phyloP scores from a whole-genome alignment of 2,113 vertebrate species.

The Podarcis raffonei region DNA sequence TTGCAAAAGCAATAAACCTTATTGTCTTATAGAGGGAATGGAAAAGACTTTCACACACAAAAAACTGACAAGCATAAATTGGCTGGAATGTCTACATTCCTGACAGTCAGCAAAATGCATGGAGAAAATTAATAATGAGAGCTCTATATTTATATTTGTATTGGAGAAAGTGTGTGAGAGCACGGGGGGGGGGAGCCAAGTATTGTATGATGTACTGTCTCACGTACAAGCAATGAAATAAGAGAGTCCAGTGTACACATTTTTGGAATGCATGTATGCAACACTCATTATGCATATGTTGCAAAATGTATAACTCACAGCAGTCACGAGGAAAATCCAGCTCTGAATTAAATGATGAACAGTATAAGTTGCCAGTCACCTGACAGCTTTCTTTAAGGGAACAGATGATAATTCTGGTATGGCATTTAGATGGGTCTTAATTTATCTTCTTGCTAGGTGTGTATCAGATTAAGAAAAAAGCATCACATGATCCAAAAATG shows the following conservation, averaged over 20 bases:
- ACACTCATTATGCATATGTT: neutral
- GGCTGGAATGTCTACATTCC: constrained; percentile 19
- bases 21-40: neutral
- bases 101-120: neutral
- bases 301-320: neutral
- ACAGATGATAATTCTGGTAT: neutral
- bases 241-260: neutral
- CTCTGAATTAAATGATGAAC: neutral
- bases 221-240: neutral
- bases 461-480: neutral
- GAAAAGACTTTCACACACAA: neutral
- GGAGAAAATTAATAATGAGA: neutral
- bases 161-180: neutral
- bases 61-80: neutral
- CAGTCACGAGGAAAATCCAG: neutral
- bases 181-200: neutral
- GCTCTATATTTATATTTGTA: neutral
- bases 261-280: neutral
- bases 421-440: neutral
- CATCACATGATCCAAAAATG: neutral
- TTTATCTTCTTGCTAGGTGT: neutral
- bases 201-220: neutral
- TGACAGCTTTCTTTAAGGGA: neutral
- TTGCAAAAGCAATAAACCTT: neutral
- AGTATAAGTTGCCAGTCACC: neutral